phyloP scores from a whole-genome alignment of 2,797 vertebrate genomes.

The Alcedo atthis region DNA sequence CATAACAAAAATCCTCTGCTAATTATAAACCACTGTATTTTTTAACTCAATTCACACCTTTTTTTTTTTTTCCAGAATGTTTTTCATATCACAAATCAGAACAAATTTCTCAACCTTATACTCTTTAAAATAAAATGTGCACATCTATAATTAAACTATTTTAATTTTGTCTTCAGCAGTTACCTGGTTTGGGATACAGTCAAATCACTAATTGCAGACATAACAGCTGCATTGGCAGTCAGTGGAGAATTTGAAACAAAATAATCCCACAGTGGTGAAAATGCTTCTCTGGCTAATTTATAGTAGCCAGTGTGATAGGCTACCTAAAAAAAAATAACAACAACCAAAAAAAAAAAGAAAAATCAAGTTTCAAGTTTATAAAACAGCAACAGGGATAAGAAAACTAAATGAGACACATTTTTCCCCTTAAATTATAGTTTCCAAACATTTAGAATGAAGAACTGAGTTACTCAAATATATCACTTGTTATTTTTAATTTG shows the following conservation, averaged over 20 bases:
- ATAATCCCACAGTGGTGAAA: conserved; percentile 87
- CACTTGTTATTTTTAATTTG: background rate
- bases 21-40: background rate
- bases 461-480: background rate
- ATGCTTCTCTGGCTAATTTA: conserved; percentile 85
- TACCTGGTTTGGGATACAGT: conserved; percentile 78
- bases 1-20: background rate
- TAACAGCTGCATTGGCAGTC: conserved; percentile 28
- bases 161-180: conserved; percentile 1
- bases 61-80: background rate
- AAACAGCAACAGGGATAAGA: background rate
- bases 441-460: background rate
- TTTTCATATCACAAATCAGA: background rate
- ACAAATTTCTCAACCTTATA: background rate
- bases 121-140: background rate
- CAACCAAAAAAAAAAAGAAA: background rate
- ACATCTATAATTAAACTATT: conserved; percentile 10
- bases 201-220: conserved; percentile 63
- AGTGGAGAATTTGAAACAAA: conserved; percentile 76
- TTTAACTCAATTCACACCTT: background rate
- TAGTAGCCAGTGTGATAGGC: conserved; percentile 87
- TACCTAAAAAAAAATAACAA: conserved; percentile 75
- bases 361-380: background rate
- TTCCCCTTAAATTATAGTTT: background rate
- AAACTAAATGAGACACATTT: background rate